Evolutionary conservation across 2,888 invertebrate species (phyloP).

Genomic region (Fragum sueziense): DNA sequence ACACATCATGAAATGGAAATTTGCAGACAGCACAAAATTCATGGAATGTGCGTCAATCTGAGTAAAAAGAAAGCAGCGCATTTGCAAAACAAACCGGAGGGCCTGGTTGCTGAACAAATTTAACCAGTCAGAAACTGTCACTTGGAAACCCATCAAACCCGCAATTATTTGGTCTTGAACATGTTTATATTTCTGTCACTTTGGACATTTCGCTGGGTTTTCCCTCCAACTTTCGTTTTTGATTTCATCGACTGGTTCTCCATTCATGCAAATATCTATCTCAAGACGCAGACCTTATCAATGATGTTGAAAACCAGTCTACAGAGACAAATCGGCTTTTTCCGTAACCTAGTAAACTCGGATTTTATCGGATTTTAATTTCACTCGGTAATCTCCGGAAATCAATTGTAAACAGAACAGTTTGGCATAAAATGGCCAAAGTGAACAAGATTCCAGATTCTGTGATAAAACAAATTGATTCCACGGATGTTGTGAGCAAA

Average conservation of each 20-base stretch:
- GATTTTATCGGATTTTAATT: constrained; percentile 16
- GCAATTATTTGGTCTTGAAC: too few species aligned
- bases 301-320: constrained; percentile 5
- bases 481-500: constrained; percentile 51
- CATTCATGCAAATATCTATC: neutral
- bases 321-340: neutral
- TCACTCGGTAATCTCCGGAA: constrained; percentile 33
- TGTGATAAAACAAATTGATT: constrained; percentile 55
- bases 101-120: too few species aligned
- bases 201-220: too few species aligned
- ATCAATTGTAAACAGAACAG: constrained; percentile 36
- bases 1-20: too few species aligned
- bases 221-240: constrained; percentile 33
- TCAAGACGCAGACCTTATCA: too few species aligned
- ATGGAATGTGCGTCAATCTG: too few species aligned
- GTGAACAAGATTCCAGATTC: constrained; percentile 49
- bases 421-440: constrained; percentile 49
- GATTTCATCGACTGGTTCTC: constrained; percentile 4
- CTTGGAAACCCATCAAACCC: too few species aligned
- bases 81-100: too few species aligned
- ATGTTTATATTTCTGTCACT: too few species aligned
- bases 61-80: too few species aligned
- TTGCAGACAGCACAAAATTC: too few species aligned
- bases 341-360: constrained; percentile 21
- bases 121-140: too few species aligned